A percentile compares a stretch with the other conserved stretches of the same genome.
Conservation (phyloP, 2,888 invertebrate species). For the Volucella inanis region DNA sequence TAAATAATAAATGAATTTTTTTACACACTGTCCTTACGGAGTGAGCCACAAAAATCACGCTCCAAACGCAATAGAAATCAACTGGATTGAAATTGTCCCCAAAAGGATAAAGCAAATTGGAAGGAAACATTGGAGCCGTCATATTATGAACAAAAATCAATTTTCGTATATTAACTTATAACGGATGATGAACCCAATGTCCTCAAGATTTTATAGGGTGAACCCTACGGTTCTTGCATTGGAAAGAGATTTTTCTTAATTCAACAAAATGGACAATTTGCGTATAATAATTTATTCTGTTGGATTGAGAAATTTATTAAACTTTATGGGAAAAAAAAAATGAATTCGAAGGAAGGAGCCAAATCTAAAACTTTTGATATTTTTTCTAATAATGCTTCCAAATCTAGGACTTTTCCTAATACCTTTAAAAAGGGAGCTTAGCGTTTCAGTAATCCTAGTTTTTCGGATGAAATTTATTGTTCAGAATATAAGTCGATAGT, state of each 20-base stretch:
- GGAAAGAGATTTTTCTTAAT: slow-evolving; percentile 46
- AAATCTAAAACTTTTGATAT: no score
- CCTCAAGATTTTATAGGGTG: slow-evolving; percentile 51
- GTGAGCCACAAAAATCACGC: slow-evolving; percentile 65
- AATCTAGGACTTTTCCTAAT: no score
- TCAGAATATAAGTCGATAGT: no score
- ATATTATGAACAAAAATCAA: slow-evolving; percentile 73
- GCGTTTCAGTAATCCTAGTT: no score
- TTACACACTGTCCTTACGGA: slow-evolving; percentile 57
- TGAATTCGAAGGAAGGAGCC: slow-evolving; percentile 11
- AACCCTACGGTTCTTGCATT: slow-evolving; percentile 39
- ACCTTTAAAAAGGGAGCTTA: no score
- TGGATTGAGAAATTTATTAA: slow-evolving; percentile 72
- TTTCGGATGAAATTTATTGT: no score
- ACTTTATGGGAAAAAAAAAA: slow-evolving; percentile 59
- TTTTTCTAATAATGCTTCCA: no score
- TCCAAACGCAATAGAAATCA: slow-evolving; percentile 71
- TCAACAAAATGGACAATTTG: slow-evolving; percentile 66
- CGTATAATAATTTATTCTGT: no score
- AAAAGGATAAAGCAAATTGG: slow-evolving; percentile 73
- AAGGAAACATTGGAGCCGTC: slow-evolving; percentile 69
- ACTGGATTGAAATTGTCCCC: slow-evolving; percentile 73
- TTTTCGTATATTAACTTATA: slow-evolving; percentile 74
- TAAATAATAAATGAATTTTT: slow-evolving; percentile 71
- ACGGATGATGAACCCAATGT: slow-evolving; percentile 72